Evolutionary conservation across 2,797 vertebrate genomes (phyloP).

Genomic region (Sardinella longiceps): DNA sequence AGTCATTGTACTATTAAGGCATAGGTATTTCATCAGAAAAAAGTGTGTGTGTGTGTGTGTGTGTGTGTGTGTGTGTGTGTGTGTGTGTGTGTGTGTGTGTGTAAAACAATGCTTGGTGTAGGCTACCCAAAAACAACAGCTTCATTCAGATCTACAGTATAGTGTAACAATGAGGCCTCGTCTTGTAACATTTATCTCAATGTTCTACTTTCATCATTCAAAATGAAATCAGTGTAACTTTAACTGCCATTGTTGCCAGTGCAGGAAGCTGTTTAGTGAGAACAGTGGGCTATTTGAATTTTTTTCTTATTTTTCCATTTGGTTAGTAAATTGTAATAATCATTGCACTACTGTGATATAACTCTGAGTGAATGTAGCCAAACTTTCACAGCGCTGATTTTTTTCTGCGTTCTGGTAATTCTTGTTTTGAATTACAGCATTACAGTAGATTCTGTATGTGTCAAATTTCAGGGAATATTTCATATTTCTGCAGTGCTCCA

Average conservation of each 20-base stretch:
- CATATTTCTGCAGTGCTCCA: not conserved
- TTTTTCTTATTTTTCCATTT: not conserved
- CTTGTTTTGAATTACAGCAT: too few species aligned
- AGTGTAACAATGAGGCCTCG: not conserved
- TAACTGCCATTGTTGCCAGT: not conserved
- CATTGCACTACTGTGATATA: not conserved
- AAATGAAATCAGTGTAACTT: not conserved
- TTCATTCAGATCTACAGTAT: not conserved
- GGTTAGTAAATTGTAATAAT: not conserved
- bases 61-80: not conserved
- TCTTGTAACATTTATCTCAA: not conserved
- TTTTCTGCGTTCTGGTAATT: not conserved
- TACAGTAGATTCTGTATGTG: not conserved
- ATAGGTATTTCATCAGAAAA: not conserved
- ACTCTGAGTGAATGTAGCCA: not conserved
- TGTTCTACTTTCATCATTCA: not conserved
- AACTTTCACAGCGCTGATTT: not conserved
- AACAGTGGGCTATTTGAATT: not conserved
- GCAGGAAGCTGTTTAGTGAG: not conserved
- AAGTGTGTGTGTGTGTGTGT: not conserved
- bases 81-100: not conserved
- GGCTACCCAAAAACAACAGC: not conserved
- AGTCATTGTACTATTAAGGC: not conserved
- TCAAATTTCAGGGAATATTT: not conserved
- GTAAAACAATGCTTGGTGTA: not conserved